Evolutionary conservation across 30 jellyfish, hydroid and myxozoan genomes (phyloP), one percentile per base, ranked within the genome.

Genomic region (Pseudorhiza aurosa): DNA sequence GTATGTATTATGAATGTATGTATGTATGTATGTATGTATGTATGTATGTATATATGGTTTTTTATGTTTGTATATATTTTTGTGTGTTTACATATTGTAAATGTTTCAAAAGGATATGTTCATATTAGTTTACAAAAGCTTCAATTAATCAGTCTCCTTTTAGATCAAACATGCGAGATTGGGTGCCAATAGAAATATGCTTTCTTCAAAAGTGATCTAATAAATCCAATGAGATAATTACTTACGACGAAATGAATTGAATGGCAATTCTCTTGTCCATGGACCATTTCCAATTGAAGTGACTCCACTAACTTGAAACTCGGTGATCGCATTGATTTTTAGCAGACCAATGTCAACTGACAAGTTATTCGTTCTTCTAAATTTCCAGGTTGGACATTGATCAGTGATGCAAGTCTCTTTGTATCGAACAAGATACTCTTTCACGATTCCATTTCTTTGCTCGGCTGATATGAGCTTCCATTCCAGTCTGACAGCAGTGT

Each of bases 391-490:
- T n/a, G n/a, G n/a, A n/a, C n/a, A 37, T 9, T 33, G 39, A 24
- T 57, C 32, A 2, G 77, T 47, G 0, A 75, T 56, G 1, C 77
- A 35, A 14, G 22, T n/a, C n/a, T n/a, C 39, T 22, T 35, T 45
- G 74, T 78, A 78, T 30, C 53, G 26, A 28, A 78, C 26, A 36
- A 30, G 27, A 40, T 78, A 78, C 4, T 40, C 39, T n/a, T 8
- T 27, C 17, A 78, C 63, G 5, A 59, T 62, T 3, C 90, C 90
- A 63, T 78, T 78, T 1, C 82, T 72, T 9, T 64, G 49, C 9
- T 46, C 90, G 14, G 17, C 24, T 29, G 90, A 82, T 8, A 78
- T 51, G 12, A 4, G 62, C 4, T 32, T 58, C 90, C 90, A 78
- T 2, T 63, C 15, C 17, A 78, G 10, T 26, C 37, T 32, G 11